A percentile compares a stretch with the other conserved stretches of the same genome.
Conservation (phyloP, 2,888 invertebrate species). For the Diloba caeruleocephala region DNA sequence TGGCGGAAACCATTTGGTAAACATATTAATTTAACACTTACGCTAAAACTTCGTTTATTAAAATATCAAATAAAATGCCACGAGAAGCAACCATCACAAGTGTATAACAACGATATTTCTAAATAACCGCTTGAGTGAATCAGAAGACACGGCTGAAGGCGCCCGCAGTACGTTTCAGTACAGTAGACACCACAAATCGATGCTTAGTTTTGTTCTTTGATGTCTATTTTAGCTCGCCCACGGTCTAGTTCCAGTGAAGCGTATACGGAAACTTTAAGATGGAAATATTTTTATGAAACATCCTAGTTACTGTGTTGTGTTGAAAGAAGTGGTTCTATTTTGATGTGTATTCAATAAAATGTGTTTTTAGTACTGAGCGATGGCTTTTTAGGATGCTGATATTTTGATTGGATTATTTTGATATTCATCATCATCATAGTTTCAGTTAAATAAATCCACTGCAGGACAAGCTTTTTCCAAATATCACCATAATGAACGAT, state of each 20-base stretch:
- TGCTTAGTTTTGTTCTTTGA: conserved; percentile 44
- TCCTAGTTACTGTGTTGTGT: background rate
- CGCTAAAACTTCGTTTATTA: no score
- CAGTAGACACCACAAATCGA: conserved; percentile 45
- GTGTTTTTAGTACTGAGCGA: no score
- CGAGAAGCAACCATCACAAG: background rate
- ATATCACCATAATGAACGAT: no score
- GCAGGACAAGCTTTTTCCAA: no score
- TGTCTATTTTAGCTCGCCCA: conserved; percentile 35
- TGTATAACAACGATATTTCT: conserved; percentile 8
- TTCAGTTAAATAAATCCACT: no score
- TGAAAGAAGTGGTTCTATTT: no score
- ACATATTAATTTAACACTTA: no score
- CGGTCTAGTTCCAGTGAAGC: conserved; percentile 30
- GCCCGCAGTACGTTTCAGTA: conserved; percentile 26
- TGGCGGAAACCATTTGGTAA: no score
- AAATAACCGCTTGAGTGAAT: conserved; percentile 16
- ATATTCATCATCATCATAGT: no score
- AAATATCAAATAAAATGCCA: background rate
- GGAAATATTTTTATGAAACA: conserved; percentile 1
- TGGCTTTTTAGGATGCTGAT: no score
- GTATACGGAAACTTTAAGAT: conserved; percentile 18
- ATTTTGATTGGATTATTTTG: no score
- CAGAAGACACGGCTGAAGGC: conserved; percentile 16
- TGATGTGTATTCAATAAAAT: no score